Evolutionary conservation across 1,140 invertebrate genomes (phyloP).

Genomic region (Pseudomyrmex flavicornis): DNA sequence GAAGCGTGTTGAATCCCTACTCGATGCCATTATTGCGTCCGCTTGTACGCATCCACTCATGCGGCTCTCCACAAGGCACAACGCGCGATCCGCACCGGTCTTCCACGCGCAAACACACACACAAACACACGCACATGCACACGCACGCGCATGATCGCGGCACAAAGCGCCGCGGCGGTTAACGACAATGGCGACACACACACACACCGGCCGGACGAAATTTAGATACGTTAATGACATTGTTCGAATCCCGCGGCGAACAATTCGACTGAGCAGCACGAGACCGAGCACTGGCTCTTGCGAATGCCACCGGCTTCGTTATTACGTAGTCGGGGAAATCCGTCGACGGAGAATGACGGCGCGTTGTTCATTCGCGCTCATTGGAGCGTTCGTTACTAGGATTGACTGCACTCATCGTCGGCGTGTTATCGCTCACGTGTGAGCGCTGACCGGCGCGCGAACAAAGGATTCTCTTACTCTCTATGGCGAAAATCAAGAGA

Average conservation of each 20-base stretch:
- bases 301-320: slow-evolving; percentile 3
- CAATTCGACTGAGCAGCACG: slow-evolving; percentile 24
- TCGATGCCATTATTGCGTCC: slow-evolving; percentile 22
- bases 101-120: background rate
- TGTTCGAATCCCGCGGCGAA: slow-evolving; percentile 41
- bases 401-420: background rate
- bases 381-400: background rate
- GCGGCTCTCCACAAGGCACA: background rate
- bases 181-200: slow-evolving; percentile 17
- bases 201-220: slow-evolving; percentile 9
- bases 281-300: background rate
- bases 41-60: slow-evolving; percentile 9
- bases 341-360: background rate
- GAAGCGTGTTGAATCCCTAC: slow-evolving; percentile 5
- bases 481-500: too few relatives aligned
- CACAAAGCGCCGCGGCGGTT: slow-evolving; percentile 22
- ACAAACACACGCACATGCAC: background rate
- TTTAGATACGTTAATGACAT: slow-evolving; percentile 63
- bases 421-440: too few relatives aligned
- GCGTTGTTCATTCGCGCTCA: background rate
- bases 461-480: too few relatives aligned
- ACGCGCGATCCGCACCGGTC: background rate
- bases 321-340: background rate
- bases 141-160: background rate
- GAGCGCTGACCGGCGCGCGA: too few relatives aligned